Conservation (phyloP, 2,113 vertebrate species). For the Oreotrochilus melanogaster region DNA sequence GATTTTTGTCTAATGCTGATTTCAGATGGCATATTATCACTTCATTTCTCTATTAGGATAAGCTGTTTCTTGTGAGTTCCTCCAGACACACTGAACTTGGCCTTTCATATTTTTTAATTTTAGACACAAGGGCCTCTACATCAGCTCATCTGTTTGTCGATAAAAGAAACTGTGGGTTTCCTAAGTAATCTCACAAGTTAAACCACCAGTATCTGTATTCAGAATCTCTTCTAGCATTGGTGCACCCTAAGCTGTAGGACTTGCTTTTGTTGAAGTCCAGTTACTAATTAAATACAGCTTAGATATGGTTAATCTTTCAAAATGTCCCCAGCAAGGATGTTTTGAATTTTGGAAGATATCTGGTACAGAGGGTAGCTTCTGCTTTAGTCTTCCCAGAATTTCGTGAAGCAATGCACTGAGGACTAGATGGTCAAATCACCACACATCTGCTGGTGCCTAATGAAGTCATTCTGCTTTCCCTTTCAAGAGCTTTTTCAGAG, state of each 20-base stretch:
- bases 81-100: not conserved
- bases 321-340: not conserved
- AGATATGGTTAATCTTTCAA: not conserved
- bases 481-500: not conserved
- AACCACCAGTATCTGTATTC: not conserved
- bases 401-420: not conserved
- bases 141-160: not conserved
- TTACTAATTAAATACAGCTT: constrained; percentile 11
- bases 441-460: accelerated
- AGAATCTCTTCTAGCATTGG: not conserved
- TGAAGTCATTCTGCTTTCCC: not conserved
- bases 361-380: not conserved
- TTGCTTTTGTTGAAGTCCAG: not conserved
- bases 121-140: not conserved
- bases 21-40: not conserved
- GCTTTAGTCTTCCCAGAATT: not conserved
- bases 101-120: constrained; percentile 11
- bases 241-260: not conserved
- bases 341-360: not conserved
- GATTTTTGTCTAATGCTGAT: not conserved
- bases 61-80: not conserved
- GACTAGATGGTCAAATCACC: accelerated
- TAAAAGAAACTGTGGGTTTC: not conserved
- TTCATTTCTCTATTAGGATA: not conserved
- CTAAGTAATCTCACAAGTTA: not conserved